Evolutionary conservation across 2,797 vertebrate genomes (phyloP).

Genomic region (Peromyscus eremicus): DNA sequence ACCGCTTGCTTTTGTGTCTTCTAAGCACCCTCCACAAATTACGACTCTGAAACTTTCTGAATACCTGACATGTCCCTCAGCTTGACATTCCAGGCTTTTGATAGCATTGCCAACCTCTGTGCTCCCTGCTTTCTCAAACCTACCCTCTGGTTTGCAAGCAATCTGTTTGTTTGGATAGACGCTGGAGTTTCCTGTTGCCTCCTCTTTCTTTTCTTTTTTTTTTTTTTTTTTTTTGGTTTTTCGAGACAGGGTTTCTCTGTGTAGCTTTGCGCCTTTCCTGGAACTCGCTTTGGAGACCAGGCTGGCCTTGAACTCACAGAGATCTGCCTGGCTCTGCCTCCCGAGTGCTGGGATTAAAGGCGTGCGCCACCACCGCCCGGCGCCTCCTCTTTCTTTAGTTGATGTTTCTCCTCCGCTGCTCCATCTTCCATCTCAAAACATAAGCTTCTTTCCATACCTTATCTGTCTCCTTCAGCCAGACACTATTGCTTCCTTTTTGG

Average conservation of each 20-base stretch:
- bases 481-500: background rate
- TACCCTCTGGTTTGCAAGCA: background rate
- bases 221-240: no score
- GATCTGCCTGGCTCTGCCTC: no score
- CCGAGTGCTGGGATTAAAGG: no score
- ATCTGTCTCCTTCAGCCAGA: background rate
- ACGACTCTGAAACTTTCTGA: background rate
- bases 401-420: background rate
- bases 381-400: background rate
- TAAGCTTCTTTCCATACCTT: background rate
- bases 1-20: background rate
- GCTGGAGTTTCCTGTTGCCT: background rate
- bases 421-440: background rate
- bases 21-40: background rate
- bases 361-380: no score
- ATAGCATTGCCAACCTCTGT: background rate
- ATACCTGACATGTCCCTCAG: background rate
- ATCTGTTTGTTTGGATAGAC: background rate
- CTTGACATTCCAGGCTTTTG: slow-evolving; percentile 1
- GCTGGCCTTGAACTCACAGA: no score
- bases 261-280: no score
- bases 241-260: no score
- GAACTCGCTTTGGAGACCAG: no score
- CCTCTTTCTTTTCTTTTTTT: no score
- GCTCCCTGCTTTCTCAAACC: background rate